Percentiles rank a stretch among this genome's conserved stretches.
phyloP scores from a whole-genome alignment of 2,113 vertebrate genomes.

The Eonycteris spelaea region DNA sequence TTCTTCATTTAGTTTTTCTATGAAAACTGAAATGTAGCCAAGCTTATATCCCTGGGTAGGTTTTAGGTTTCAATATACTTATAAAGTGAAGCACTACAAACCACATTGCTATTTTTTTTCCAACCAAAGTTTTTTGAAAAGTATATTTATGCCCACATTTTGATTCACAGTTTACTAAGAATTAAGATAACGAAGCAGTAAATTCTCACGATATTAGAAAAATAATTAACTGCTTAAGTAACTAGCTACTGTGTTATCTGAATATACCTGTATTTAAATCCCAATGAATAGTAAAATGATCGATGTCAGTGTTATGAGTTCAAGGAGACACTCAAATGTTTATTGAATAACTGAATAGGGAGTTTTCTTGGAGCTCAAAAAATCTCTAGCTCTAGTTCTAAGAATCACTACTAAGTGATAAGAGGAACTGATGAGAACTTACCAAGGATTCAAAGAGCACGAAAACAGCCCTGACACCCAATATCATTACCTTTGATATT shows the following conservation, averaged over 20 bases:
- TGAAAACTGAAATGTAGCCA: slow-evolving; percentile 59
- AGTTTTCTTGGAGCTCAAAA: background rate
- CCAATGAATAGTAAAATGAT: background rate
- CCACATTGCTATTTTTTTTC: slow-evolving; percentile 36
- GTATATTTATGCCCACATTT: slow-evolving; percentile 21
- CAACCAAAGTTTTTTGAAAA: slow-evolving; percentile 19
- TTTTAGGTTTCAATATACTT: slow-evolving; percentile 52
- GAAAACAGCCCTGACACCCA: background rate
- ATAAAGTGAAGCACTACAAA: slow-evolving; percentile 26
- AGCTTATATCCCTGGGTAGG: slow-evolving; percentile 15
- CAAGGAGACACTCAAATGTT: slow-evolving; percentile 5
- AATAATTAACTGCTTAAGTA: slow-evolving; percentile 23
- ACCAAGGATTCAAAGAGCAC: background rate
- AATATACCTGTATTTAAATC: slow-evolving; percentile 35
- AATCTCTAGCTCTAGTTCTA: background rate
- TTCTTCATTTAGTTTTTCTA: slow-evolving; percentile 53
- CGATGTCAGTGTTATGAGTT: background rate
- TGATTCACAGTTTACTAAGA: slow-evolving; percentile 40
- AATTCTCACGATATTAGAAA: slow-evolving; percentile 28
- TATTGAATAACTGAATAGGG: slow-evolving; percentile 8
- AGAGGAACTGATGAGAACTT: background rate
- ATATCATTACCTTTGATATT: background rate
- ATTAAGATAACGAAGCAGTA: slow-evolving; percentile 27
- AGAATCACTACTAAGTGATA: background rate
- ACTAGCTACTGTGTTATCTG: background rate